Evolutionary conservation across 2,113 vertebrate genomes (phyloP).

Genomic region (Formicarius rufipectus): DNA sequence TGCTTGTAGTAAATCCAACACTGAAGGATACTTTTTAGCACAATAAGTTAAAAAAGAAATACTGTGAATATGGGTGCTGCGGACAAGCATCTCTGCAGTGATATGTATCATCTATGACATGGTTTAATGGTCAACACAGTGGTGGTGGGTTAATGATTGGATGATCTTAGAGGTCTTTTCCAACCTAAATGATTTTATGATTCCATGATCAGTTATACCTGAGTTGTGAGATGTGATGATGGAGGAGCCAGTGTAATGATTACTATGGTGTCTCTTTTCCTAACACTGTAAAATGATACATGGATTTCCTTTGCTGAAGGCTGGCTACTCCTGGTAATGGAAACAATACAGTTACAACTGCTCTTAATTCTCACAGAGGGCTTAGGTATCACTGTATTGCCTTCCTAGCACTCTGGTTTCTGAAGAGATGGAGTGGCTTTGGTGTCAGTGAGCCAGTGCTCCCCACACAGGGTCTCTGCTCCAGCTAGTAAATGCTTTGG

Average conservation of each 20-base stretch:
- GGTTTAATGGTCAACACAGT: not conserved
- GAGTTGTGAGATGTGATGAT: rapidly evolving
- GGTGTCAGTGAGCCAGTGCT: not conserved
- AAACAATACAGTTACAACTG: not conserved
- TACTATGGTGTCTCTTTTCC: not conserved
- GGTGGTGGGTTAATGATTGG: not conserved
- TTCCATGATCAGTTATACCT: not conserved
- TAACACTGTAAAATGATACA: not conserved
- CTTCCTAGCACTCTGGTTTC: not conserved
- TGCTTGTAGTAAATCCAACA: not conserved
- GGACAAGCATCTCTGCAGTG: not conserved
- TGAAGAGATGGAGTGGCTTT: not conserved
- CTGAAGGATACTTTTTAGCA: not conserved
- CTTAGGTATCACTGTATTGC: rapidly evolving
- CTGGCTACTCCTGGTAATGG: not conserved
- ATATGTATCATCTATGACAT: rapidly evolving
- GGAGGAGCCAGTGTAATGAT: not conserved
- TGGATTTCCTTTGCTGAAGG: not conserved
- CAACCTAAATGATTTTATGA: not conserved
- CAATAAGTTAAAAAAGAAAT: not conserved
- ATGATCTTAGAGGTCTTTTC: not conserved
- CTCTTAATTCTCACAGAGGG: not conserved
- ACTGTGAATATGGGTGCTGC: not conserved
- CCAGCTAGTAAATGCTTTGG: not conserved
- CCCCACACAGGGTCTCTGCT: not conserved